Evolutionary conservation across 2,888 invertebrate species (phyloP).

Genomic region (Pristionchus japonicus): DNA sequence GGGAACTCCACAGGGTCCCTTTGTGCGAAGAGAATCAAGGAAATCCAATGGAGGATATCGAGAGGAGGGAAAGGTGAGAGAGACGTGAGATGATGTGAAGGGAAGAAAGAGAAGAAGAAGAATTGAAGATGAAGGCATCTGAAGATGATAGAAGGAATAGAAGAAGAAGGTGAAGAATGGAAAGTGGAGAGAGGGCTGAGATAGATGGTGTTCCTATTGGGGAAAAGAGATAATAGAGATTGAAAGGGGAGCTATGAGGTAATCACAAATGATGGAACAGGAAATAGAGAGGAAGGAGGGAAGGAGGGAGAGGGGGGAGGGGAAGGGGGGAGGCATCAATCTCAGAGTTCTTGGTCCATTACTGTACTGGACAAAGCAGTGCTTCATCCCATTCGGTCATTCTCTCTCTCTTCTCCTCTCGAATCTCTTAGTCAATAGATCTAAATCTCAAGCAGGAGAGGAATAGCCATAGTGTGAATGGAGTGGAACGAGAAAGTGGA

Average conservation of each 20-base stretch:
- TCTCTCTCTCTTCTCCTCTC: slow-evolving; percentile 25
- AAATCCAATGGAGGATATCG: slow-evolving; percentile 73
- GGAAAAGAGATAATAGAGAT: slow-evolving; percentile 26
- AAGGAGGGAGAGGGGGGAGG: slow-evolving; percentile 31
- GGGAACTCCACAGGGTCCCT: slow-evolving; percentile 70
- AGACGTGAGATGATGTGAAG: slow-evolving; percentile 53
- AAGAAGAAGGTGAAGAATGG: background rate
- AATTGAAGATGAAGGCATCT: background rate
- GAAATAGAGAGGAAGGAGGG: slow-evolving; percentile 33
- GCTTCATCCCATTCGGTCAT: slow-evolving; percentile 1
- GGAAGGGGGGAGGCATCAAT: background rate
- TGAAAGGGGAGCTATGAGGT: slow-evolving; percentile 44
- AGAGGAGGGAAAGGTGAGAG: slow-evolving; percentile 68
- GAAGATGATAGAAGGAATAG: background rate
- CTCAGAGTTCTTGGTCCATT: background rate
- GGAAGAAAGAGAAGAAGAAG: slow-evolving; percentile 34
- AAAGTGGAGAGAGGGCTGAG: background rate
- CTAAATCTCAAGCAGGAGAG: background rate
- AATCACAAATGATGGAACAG: slow-evolving; percentile 40
- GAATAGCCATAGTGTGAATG: slow-evolving; percentile 2
- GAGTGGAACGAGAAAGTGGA: slow-evolving; percentile 21
- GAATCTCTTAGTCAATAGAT: slow-evolving; percentile 17
- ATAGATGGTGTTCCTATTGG: background rate
- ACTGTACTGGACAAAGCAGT: slow-evolving; percentile 7
- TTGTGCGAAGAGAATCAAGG: slow-evolving; percentile 67